Conservation (phyloP, 2,113 vertebrate genomes). For the Spea multiplicata region DNA sequence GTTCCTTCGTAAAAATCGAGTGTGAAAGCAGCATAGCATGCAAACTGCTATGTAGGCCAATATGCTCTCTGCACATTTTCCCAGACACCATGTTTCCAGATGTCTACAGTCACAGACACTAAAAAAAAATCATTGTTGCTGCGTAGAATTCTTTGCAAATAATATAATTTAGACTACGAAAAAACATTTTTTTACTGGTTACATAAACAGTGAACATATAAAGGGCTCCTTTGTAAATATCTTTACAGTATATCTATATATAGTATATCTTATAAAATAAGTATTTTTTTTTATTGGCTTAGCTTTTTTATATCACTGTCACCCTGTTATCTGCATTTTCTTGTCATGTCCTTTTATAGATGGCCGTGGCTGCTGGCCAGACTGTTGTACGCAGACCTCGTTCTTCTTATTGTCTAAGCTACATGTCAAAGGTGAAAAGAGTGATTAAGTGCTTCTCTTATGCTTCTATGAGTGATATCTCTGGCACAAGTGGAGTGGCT, state of each 20-base stretch:
- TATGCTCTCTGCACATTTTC: constrained; percentile 36
- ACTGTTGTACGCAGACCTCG: constrained; percentile 6
- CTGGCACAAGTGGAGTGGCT: constrained; percentile 35
- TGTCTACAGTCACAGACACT: constrained; percentile 41
- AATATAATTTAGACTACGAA: not conserved
- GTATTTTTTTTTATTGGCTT: not conserved
- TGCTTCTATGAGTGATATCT: constrained; percentile 32
- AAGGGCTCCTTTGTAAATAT: constrained; percentile 4
- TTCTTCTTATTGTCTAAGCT: constrained; percentile 30
- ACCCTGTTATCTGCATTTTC: constrained; percentile 8
- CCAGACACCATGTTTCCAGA: constrained; percentile 45
- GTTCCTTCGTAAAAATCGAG: constrained; percentile 20
- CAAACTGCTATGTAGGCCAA: constrained; percentile 43
- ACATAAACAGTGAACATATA: constrained; percentile 28
- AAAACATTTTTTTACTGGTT: constrained; percentile 15
- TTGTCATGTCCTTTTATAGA: constrained; percentile 3
- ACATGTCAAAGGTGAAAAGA: constrained; percentile 41
- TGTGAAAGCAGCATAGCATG: constrained; percentile 7
- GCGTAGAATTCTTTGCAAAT: constrained; percentile 19
- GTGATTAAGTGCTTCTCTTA: constrained; percentile 46
- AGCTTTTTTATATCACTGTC: constrained; percentile 17
- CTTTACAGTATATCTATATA: no score
- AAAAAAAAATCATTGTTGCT: constrained; percentile 31
- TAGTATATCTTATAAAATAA: no score
- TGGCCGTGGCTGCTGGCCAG: constrained; percentile 29